A percentile compares a stretch with the other conserved stretches of the same genome.
Conservation (phyloP, 1,140 invertebrate genomes). For the Drosophila subpulchrella region DNA sequence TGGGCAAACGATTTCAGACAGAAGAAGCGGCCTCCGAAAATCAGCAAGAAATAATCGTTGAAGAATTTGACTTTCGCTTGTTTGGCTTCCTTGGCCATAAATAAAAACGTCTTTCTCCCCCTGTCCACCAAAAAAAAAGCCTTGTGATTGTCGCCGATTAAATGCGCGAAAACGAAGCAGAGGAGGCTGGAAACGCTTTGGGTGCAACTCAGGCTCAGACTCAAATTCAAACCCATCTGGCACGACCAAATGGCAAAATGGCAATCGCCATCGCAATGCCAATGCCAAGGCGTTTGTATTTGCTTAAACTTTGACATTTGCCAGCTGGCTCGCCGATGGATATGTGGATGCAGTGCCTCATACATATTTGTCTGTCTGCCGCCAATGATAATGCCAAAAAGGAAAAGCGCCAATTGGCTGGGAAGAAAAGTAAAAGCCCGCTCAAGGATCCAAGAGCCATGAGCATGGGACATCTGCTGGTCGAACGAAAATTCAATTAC, state of each 20-base stretch:
- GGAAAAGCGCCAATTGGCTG: slow-evolving; percentile 59
- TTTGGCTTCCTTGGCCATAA: slow-evolving; percentile 68
- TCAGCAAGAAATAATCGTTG: slow-evolving; percentile 73
- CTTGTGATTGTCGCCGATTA: slow-evolving; percentile 81
- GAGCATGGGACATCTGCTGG: slow-evolving; percentile 9
- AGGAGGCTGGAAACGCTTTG: slow-evolving; percentile 60
- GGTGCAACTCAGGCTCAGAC: slow-evolving; percentile 60
- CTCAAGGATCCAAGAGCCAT: slow-evolving; percentile 13
- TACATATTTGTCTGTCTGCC: slow-evolving; percentile 39
- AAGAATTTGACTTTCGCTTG: slow-evolving; percentile 83
- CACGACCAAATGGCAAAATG: slow-evolving; percentile 52
- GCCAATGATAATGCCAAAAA: slow-evolving; percentile 56
- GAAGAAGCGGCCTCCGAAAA: slow-evolving; percentile 66
- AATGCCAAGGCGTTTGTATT: slow-evolving; percentile 66
- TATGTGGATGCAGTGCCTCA: slow-evolving; percentile 37
- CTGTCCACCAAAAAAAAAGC: slow-evolving; percentile 39
- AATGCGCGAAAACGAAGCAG: slow-evolving; percentile 67
- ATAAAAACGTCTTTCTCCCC: slow-evolving; percentile 60
- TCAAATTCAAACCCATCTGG: slow-evolving; percentile 51
- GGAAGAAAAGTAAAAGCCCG: slow-evolving; percentile 48
- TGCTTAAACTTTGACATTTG: slow-evolving; percentile 80
- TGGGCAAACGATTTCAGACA: slow-evolving; percentile 54
- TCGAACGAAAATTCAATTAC: not conserved
- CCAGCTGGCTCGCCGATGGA: slow-evolving; percentile 57
- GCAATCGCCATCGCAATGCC: slow-evolving; percentile 21